Conservation (phyloP, 1,140 invertebrate species). For the Drosophila kikkawai region DNA sequence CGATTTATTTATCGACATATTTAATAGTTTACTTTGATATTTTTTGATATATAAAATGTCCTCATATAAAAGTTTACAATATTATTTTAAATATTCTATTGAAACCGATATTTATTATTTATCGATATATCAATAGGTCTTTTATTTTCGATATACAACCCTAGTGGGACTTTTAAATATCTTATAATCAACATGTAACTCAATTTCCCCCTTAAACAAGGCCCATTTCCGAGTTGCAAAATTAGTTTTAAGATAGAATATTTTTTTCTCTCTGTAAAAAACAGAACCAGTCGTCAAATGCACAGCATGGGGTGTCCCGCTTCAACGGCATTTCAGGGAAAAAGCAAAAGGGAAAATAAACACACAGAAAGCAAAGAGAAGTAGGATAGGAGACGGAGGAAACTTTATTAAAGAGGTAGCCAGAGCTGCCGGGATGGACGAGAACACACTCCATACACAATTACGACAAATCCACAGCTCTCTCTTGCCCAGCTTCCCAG, state of each 20-base stretch:
- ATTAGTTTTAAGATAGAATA: background rate
- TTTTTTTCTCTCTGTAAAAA: conserved; percentile 7
- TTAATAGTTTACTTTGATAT: too few species aligned
- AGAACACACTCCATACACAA: conserved; percentile 77
- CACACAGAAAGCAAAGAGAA: conserved; percentile 4
- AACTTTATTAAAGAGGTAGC: conserved; percentile 75
- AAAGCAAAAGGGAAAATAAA: conserved; percentile 37
- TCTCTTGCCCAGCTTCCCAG: conserved; percentile 16
- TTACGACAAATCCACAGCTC: conserved; percentile 74
- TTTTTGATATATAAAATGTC: too few species aligned
- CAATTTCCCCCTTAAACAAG: background rate
- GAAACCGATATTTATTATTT: too few species aligned
- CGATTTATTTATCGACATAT: too few species aligned
- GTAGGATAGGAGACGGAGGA: conserved; percentile 12
- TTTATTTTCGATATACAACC: background rate
- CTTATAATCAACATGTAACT: background rate
- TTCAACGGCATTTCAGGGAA: conserved; percentile 36
- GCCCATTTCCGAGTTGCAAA: background rate
- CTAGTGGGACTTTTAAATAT: background rate
- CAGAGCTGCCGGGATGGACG: conserved; percentile 44
- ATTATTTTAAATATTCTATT: too few species aligned
- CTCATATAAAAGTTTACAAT: too few species aligned
- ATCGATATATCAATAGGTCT: background rate
- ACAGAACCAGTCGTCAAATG: conserved; percentile 53
- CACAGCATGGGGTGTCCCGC: conserved; percentile 73